A percentile compares a stretch with the other conserved stretches of the same genome.
Evolutionary conservation across 2,888 invertebrate species (phyloP).

Genomic region (Hypomecis atomaria): DNA sequence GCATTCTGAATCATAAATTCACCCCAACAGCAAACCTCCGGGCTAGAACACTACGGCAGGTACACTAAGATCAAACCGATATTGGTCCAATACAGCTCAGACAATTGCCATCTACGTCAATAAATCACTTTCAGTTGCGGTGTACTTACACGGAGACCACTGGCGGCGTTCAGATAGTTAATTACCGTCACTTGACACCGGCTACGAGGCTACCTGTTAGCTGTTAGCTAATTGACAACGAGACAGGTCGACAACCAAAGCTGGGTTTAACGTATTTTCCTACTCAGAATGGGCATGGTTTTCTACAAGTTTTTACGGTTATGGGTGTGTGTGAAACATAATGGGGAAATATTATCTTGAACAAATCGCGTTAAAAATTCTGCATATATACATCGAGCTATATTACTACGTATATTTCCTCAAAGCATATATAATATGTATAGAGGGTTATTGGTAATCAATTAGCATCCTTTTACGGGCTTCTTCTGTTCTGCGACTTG

Average conservation of each 20-base stretch:
- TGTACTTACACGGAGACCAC: conserved; percentile 31
- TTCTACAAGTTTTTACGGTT: conserved; percentile 2
- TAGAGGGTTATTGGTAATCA: no score
- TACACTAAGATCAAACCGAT: neutral
- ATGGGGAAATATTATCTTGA: neutral
- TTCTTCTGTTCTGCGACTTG: no score
- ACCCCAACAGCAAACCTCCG: no score
- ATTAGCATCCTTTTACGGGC: no score
- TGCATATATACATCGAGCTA: no score
- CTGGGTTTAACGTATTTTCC: conserved; percentile 58
- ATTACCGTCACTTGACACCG: conserved; percentile 78
- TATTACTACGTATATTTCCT: no score
- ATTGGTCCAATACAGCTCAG: conserved; percentile 8
- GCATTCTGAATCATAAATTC: no score
- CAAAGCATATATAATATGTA: no score
- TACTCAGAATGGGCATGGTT: conserved; percentile 13
- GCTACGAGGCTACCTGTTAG: conserved; percentile 70
- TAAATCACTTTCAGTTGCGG: conserved; percentile 25
- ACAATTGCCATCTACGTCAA: conserved; percentile 22
- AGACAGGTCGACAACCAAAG: conserved; percentile 67
- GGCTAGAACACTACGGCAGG: no score
- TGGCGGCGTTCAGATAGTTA: conserved; percentile 61
- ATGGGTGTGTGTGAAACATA: neutral
- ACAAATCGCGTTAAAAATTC: no score
- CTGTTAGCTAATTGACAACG: conserved; percentile 77